Evolutionary conservation across 1,140 invertebrate species (phyloP).

Genomic region (Heliconius melpomene): DNA sequence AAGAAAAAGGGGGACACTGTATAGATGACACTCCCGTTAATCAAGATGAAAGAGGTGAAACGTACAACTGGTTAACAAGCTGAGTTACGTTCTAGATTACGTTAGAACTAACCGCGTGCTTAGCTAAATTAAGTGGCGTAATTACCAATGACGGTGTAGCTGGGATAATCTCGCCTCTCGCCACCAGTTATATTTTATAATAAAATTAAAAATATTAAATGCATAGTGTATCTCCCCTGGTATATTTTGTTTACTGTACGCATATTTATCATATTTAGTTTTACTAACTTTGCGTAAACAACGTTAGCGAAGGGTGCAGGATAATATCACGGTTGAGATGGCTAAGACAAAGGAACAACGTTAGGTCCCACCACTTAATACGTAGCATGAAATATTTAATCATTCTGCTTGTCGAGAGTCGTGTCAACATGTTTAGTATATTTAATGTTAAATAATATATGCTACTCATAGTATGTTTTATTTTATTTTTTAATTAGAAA

Average conservation of each 20-base stretch:
- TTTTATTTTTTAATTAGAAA: too few species aligned
- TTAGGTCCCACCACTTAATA: slow-evolving; percentile 2
- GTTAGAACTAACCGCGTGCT: slow-evolving; percentile 12
- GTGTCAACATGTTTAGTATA: neutral
- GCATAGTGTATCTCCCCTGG: neutral
- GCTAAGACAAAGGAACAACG: slow-evolving; percentile 8
- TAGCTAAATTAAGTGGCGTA: slow-evolving; percentile 11
- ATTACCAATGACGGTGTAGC: slow-evolving; percentile 6
- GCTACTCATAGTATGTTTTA: neutral
- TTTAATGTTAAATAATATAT: slow-evolving; percentile 4
- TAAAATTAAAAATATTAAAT: neutral
- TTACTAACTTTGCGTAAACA: neutral
- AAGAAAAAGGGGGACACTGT: slow-evolving; percentile 55
- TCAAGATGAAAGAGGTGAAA: slow-evolving; percentile 55
- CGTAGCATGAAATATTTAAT: slow-evolving; percentile 8
- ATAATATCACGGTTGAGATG: slow-evolving; percentile 6
- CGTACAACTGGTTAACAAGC: slow-evolving; percentile 32
- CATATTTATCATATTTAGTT: slow-evolving; percentile 1
- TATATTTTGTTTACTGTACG: neutral
- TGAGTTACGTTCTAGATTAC: slow-evolving; percentile 20
- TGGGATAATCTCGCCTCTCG: neutral
- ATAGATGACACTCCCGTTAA: slow-evolving; percentile 53
- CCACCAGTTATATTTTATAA: slow-evolving; percentile 8
- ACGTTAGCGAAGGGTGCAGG: slow-evolving; percentile 9
- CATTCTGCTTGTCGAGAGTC: neutral